phyloP scores from a whole-genome alignment of 2,888 invertebrate species.

The Hylaea fasciaria region DNA sequence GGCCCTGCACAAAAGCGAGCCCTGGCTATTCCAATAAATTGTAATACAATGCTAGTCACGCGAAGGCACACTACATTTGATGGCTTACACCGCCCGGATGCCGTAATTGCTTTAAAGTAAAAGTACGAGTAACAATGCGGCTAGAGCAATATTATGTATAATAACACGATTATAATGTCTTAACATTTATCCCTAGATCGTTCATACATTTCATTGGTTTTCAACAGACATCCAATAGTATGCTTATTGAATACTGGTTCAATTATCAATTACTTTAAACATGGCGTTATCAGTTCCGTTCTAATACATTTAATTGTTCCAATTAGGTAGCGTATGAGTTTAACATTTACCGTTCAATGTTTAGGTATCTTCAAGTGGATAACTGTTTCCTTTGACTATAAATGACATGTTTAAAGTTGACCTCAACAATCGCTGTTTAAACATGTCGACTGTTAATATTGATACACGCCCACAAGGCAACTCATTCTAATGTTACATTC shows the following conservation, averaged over 20 bases:
- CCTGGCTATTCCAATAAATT: conserved; percentile 60
- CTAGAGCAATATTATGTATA: not conserved
- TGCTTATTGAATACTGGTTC: conserved; percentile 4
- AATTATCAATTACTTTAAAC: conserved; percentile 17
- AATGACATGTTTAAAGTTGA: conserved; percentile 53
- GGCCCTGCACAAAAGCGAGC: conserved; percentile 61
- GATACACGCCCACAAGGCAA: conserved; percentile 64
- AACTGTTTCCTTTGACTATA: conserved; percentile 46
- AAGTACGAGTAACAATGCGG: not conserved
- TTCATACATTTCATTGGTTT: too few relatives aligned
- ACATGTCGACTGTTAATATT: conserved; percentile 58
- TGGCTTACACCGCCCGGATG: conserved; percentile 30
- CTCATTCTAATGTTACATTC: conserved; percentile 42
- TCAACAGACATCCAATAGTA: not conserved
- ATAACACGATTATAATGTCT: not conserved
- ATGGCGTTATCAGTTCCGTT: conserved; percentile 19
- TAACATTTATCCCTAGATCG: too few relatives aligned
- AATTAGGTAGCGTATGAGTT: conserved; percentile 25
- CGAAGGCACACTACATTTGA: conserved; percentile 57
- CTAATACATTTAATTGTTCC: conserved; percentile 34
- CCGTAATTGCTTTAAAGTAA: conserved; percentile 23
- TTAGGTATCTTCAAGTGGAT: conserved; percentile 32
- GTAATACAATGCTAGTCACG: conserved; percentile 65
- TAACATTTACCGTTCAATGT: conserved; percentile 32
- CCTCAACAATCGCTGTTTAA: conserved; percentile 58